A percentile compares a stretch with the other conserved stretches of the same genome.
Evolutionary conservation across 1,140 invertebrate species (phyloP).

Genomic region (Drosophila kurseongensis): DNA sequence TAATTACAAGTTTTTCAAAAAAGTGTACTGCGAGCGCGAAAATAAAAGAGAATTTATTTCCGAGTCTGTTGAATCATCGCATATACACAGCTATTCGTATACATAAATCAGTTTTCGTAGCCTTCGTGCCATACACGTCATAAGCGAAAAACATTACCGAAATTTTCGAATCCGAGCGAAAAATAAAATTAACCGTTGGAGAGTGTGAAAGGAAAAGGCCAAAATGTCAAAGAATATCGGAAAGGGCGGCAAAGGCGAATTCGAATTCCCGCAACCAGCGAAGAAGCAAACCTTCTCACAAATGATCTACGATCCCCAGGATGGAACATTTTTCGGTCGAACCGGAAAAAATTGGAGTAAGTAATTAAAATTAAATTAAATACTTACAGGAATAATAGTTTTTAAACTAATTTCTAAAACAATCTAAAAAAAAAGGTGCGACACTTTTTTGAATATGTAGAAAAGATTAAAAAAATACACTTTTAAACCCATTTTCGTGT

Average conservation of each 20-base stretch:
- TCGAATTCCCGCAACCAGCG: constrained; percentile 85
- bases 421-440: too few relatives aligned
- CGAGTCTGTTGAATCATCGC: constrained; percentile 44
- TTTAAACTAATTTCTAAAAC: too few relatives aligned
- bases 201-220: constrained; percentile 30
- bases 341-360: constrained; percentile 91
- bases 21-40: constrained; percentile 41
- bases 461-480: too few relatives aligned
- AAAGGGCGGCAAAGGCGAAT: constrained; percentile 80
- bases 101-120: constrained; percentile 51
- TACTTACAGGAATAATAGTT: too few relatives aligned
- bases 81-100: constrained; percentile 23
- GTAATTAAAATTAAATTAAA: constrained; percentile 53
- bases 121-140: constrained; percentile 64
- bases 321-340: constrained; percentile 88
- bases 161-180: constrained; percentile 35
- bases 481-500: too few relatives aligned
- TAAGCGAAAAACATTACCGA: constrained; percentile 35
- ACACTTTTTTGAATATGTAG: too few relatives aligned
- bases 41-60: constrained; percentile 27
- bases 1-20: constrained; percentile 50
- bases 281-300: constrained; percentile 86
- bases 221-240: constrained; percentile 81
- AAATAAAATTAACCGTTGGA: constrained; percentile 25
- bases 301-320: constrained; percentile 88